A percentile compares a stretch with the other conserved stretches of the same genome.
These are phyloP conservation scores for Spea bombifrons DNA, from an alignment of 2,113 vertebrate species.

Conservation along the genomic window DNA sequence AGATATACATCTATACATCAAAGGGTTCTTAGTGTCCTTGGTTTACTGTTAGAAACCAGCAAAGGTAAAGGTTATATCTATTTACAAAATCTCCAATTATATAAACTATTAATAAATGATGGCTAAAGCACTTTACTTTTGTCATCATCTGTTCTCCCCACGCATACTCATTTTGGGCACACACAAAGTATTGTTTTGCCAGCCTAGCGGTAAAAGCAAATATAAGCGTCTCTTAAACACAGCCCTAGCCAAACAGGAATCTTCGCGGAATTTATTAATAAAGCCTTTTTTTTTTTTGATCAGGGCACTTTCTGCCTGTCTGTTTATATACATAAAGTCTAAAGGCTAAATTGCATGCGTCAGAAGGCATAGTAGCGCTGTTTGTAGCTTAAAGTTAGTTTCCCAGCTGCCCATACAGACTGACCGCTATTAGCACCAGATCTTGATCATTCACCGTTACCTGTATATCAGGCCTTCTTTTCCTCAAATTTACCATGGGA, in stretches of 20 bases:
- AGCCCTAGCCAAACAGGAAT: not conserved
- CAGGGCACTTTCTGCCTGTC: not conserved
- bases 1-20: too few species aligned
- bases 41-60: too few species aligned
- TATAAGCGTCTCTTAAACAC: not conserved
- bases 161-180: not conserved
- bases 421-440: constrained; percentile 56
- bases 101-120: too few species aligned
- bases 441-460: constrained; percentile 56
- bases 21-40: too few species aligned
- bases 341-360: constrained; percentile 61
- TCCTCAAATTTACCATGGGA: constrained; percentile 74
- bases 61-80: too few species aligned
- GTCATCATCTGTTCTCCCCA: not conserved
- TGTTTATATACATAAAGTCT: not conserved
- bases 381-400: constrained; percentile 26
- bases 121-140: not conserved
- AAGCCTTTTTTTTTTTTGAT: not conserved
- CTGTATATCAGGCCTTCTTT: constrained; percentile 74
- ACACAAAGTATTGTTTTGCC: not conserved
- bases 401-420: constrained; percentile 55
- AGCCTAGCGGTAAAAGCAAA: not conserved
- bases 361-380: constrained; percentile 19
- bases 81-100: too few species aligned
- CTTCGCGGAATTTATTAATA: not conserved